Evolutionary conservation across 2,888 invertebrate genomes (phyloP), one percentile per base, ranked within the genome.

Genomic region (Tipula unca): DNA sequence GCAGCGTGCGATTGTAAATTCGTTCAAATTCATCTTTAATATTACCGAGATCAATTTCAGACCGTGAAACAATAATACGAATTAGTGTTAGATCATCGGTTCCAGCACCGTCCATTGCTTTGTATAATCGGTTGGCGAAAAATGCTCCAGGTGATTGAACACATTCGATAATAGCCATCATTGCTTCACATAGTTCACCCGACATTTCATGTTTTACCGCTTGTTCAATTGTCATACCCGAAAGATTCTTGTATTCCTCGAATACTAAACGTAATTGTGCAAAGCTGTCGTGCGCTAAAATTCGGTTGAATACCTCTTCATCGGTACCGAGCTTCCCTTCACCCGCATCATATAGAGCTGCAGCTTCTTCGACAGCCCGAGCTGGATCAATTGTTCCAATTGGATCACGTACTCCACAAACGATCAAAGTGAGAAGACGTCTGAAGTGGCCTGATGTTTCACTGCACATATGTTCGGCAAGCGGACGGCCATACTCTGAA

Each of bases 401-500:
- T 87, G 94, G 93, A 88, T 94, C 93, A 1, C 96, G 92, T 29
- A 94, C 93, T 1, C 94, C 94, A 87, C 94, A 94, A 25, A 94
- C 92, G 86, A 95, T 93, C 87, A 95, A 92, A 0, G 96, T 94
- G 17, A 96, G 92, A 84, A 96, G 92, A 2, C 95, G 93, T 10
- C 95, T 93, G 90, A 96, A 95, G 91, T 95, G 94, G 0, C 96
- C 96, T 0, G 94, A 94, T 0, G 95, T 95, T 90, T 96, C 96
- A 85, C 94, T 94, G 89, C 94, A 94, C 91, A 96, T 93, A 89
- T 95, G 95, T 88, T 95, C 94, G 17, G 95, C 95, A 86, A 96
- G 89, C 0, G 94, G 94, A 0, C 94, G 92, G 87, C 93, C 92
- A 89, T 93, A 95, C 89, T 94, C 95, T 95, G 25, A 39, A 39